phyloP scores from a whole-genome alignment of 2,797 vertebrate species.

The Tiaroga cobitis region DNA sequence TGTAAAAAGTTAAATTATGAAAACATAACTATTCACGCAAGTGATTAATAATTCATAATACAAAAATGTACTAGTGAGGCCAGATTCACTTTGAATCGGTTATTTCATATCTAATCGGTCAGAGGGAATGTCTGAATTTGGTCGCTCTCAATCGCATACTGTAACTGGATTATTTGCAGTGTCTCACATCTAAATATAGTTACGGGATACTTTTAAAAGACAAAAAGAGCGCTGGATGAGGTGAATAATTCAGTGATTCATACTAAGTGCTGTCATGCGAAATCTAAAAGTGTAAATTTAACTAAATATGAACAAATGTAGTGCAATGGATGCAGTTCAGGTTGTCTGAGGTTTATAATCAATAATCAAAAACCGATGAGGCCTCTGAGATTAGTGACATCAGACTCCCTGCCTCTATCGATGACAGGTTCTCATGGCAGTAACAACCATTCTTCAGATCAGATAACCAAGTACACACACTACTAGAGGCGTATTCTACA shows the following conservation, averaged over 20 bases:
- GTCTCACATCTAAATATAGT: neutral
- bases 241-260: neutral
- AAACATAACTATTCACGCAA: too few relatives aligned
- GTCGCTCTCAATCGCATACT: neutral
- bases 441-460: conserved; percentile 32
- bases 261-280: neutral
- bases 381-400: neutral
- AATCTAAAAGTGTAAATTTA: neutral
- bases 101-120: neutral
- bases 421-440: neutral
- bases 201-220: neutral
- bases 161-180: neutral
- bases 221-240: neutral
- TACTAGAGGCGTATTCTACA: neutral
- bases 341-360: neutral
- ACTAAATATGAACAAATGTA: neutral
- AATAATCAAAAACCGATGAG: neutral
- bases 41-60: too few relatives aligned
- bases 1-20: too few relatives aligned
- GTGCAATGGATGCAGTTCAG: neutral
- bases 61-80: neutral
- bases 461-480: conserved; percentile 39
- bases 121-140: neutral
- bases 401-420: neutral
- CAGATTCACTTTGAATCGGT: neutral